Evolutionary conservation across 2,113 vertebrate species (phyloP), one percentile per base, ranked within the genome.

Genomic region (Vireo altiloquus): DNA sequence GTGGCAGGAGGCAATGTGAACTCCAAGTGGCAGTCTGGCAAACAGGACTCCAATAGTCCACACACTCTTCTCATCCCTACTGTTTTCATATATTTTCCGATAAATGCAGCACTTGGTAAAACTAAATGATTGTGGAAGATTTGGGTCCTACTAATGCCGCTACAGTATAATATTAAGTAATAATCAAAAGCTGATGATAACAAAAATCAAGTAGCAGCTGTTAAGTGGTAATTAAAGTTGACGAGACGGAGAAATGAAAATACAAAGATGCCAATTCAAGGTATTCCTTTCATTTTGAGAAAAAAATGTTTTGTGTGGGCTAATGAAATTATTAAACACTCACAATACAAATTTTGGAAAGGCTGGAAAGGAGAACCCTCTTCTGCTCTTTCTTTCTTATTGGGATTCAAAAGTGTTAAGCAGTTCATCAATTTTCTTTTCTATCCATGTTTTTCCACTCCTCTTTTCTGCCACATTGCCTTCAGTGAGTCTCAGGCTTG

Each of bases 41-140:
- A 81, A 31, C 27, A 25, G 16, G 8, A 15, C 39, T 81, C 6
- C 47, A 15, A 0, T 15, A 40, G 2, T 15, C 31, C 0, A 0
- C 13, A 13, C 2, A 0, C 7, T n/a, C 22, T 53, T 59, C 39
- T 53, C 27, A 14, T 63, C n/a, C 1, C 0, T 54, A 1, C 15
- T 28, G 13, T 46, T 71, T 71, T 24, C 21, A 5, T 35, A 5
- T 52, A 2, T 81, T 81, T 89, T 72, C 53, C 23, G 40, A 30
- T 54, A 87, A 81, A 56, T 30, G 7, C 28, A 84, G 28, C 13
- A 19, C n/a, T 53, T 27, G 60, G 25, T 69, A 65, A 87, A 91
- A 52, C 46, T n/a, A 60, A 89, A 13, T 37, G 7, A 33, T 35
- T 15, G 3, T 49, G 22, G 24, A 46, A 65, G 25, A 68, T 46